Conservation (phyloP, 2,113 vertebrate genomes). For the Oryzias woworae region DNA sequence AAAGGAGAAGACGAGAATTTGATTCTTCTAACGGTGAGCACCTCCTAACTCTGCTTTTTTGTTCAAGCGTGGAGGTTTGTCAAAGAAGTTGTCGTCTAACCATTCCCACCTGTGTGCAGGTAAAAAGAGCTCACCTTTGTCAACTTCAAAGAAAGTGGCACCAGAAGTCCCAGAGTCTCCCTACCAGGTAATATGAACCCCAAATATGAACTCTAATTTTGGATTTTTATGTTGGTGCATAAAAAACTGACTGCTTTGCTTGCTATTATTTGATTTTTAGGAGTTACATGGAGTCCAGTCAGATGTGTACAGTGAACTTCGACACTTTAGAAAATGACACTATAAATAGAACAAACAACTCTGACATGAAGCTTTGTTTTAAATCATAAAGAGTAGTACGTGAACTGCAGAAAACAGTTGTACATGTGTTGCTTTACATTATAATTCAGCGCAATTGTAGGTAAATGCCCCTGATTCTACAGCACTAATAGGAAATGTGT, state of each 20-base stretch:
- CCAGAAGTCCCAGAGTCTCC: conserved; percentile 73
- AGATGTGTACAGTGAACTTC: conserved; percentile 77
- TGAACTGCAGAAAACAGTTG: neutral
- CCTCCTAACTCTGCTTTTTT: neutral
- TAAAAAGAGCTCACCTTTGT: conserved; percentile 35
- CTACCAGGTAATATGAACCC: conserved; percentile 70
- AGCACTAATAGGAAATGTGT: too few relatives aligned
- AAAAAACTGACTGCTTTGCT: conserved; percentile 7
- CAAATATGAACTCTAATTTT: neutral
- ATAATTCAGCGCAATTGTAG: neutral
- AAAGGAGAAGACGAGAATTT: conserved; percentile 50
- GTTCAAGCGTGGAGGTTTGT: neutral
- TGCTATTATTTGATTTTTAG: conserved; percentile 43
- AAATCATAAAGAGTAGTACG: too few relatives aligned
- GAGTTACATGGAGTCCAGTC: conserved; percentile 77
- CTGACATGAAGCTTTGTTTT: neutral
- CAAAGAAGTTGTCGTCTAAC: neutral
- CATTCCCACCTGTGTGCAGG: conserved; percentile 16
- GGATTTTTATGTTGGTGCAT: neutral
- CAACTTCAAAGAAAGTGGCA: conserved; percentile 48
- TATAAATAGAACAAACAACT: neutral
- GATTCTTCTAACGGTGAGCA: conserved; percentile 48
- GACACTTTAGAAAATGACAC: conserved; percentile 67
- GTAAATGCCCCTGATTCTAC: neutral
- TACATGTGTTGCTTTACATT: neutral